A percentile compares a stretch with the other conserved stretches of the same genome.
phyloP scores from a whole-genome alignment of 2,797 vertebrate genomes.

The Pangasius larnaudii region DNA sequence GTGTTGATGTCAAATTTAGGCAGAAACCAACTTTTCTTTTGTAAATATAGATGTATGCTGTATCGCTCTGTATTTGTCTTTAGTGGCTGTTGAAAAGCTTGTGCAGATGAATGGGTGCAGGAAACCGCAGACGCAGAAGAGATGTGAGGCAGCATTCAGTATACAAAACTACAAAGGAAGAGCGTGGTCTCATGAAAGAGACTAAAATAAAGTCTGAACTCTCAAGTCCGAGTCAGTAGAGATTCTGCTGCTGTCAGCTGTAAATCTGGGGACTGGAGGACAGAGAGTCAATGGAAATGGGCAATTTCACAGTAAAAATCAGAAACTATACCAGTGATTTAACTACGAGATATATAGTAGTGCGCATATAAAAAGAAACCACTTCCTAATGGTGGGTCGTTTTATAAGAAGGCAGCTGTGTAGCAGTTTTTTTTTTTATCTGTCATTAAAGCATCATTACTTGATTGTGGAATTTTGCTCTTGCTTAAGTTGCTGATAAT shows the following conservation, averaged over 20 bases:
- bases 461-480: constrained; percentile 54
- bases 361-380: constrained; percentile 26
- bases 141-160: constrained; percentile 72
- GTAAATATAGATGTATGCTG: constrained; percentile 60
- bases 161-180: constrained; percentile 78
- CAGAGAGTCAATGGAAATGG: background rate
- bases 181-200: constrained; percentile 76
- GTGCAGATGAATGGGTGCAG: constrained; percentile 75
- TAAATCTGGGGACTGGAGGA: constrained; percentile 11
- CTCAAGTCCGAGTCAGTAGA: constrained; percentile 49
- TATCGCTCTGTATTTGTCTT: constrained; percentile 63
- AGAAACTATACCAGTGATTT: background rate
- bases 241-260: constrained; percentile 63
- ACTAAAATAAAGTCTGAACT: constrained; percentile 71
- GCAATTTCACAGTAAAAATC: constrained; percentile 9
- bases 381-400: constrained; percentile 22
- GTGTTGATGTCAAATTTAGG: constrained; percentile 16
- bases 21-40: constrained; percentile 55
- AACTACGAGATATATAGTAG: background rate
- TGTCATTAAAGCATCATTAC: constrained; percentile 62
- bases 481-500: constrained; percentile 55
- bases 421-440: constrained; percentile 43
- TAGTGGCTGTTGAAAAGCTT: constrained; percentile 66
- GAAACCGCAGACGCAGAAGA: constrained; percentile 74
- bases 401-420: constrained; percentile 59